These are phyloP conservation scores for Microctenopoma lineatum DNA, from an alignment of 2,797 vertebrate species.

Conservation along the genomic window DNA sequence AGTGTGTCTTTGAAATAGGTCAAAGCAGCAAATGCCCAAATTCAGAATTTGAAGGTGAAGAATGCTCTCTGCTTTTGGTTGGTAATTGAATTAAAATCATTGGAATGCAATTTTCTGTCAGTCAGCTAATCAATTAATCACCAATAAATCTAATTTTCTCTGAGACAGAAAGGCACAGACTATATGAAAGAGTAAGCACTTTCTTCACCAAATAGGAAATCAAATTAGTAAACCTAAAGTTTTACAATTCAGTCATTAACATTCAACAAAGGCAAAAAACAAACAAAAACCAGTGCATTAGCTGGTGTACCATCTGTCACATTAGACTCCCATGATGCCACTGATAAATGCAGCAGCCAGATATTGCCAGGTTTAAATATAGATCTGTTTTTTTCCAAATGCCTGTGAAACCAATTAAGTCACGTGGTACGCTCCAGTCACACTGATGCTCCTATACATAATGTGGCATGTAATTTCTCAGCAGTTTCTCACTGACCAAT, in stretches of 20 bases:
- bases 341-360: conserved; percentile 46
- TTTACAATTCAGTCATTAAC: neutral
- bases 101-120: neutral
- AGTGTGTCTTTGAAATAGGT: too few relatives aligned
- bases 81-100: neutral
- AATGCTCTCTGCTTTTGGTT: neutral
- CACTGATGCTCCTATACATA: conserved; percentile 29
- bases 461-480: conserved; percentile 13
- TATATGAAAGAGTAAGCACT: too few relatives aligned
- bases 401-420: conserved; percentile 58
- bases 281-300: conserved; percentile 6
- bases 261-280: conserved; percentile 6
- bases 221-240: neutral
- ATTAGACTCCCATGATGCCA: conserved; percentile 35
- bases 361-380: conserved; percentile 62
- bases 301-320: conserved; percentile 47
- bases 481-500: conserved; percentile 25
- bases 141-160: neutral
- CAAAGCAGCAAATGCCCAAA: too few relatives aligned
- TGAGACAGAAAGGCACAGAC: too few relatives aligned
- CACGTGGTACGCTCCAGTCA: conserved; percentile 14
- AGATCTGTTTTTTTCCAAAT: conserved; percentile 34
- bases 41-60: too few relatives aligned
- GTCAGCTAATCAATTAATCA: too few relatives aligned
- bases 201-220: too few relatives aligned